Percentiles rank a stretch among this genome's conserved stretches.
Conservation (phyloP, 2,797 vertebrate species). For the Lepilemur septentrionalis region DNA sequence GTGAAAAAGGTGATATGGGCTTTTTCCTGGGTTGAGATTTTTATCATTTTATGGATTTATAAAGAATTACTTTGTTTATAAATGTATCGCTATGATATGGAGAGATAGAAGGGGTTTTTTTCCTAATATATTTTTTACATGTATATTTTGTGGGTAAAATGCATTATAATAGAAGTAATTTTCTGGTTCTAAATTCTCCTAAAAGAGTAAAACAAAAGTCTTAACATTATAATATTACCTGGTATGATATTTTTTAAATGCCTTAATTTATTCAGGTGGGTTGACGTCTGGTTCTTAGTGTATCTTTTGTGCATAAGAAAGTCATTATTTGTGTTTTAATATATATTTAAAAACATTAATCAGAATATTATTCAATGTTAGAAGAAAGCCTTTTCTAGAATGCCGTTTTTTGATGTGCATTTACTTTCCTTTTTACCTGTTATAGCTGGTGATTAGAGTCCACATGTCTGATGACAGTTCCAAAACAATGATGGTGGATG, state of each 20-base stretch:
- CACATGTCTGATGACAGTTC: constrained; percentile 99
- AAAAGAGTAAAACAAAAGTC: not conserved
- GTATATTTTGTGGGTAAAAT: not conserved
- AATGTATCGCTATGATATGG: not conserved
- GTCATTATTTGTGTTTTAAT: constrained; percentile 52
- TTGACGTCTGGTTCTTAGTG: constrained; percentile 20
- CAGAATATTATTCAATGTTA: not conserved
- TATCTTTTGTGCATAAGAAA: constrained; percentile 39
- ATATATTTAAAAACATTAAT: not conserved
- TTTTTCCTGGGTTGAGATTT: not conserved
- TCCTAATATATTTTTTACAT: constrained; percentile 14
- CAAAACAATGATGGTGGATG: constrained; percentile 99
- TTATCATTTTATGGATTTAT: constrained; percentile 7
- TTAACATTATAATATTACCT: not conserved
- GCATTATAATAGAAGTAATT: not conserved
- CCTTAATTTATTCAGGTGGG: constrained; percentile 20
- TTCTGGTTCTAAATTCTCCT: constrained; percentile 10
- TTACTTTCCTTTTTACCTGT: constrained; percentile 62
- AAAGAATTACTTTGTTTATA: constrained; percentile 38
- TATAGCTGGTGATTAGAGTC: constrained; percentile 96
- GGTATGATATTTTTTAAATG: not conserved
- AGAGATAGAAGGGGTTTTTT: not conserved
- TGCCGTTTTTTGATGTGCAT: not conserved
- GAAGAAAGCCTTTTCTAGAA: constrained; percentile 18
- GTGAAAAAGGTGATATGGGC: constrained; percentile 94